A percentile compares a stretch with the other conserved stretches of the same genome.
These are phyloP conservation scores for Ornithoptera alexandrae DNA, from an alignment of 2,888 invertebrate species.

Conservation along the genomic window DNA sequence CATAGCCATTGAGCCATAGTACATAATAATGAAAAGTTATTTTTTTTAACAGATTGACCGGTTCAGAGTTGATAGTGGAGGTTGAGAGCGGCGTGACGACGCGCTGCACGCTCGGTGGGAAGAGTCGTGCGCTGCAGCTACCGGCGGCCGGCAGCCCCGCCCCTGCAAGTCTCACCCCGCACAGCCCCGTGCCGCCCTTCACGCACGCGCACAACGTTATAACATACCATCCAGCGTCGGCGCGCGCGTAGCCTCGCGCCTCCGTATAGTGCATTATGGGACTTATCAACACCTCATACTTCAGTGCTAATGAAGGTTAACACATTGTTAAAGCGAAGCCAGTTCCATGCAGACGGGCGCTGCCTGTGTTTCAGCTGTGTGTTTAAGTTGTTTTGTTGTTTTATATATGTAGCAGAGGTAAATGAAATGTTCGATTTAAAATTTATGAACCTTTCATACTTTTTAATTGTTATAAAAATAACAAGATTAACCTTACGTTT, in stretches of 20 bases:
- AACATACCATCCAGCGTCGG: conserved; percentile 74
- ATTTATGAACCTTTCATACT: too few relatives aligned
- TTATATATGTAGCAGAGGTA: too few relatives aligned
- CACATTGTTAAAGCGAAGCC: too few relatives aligned
- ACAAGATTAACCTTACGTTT: too few relatives aligned
- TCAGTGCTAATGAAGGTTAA: not conserved
- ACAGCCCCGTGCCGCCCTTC: conserved; percentile 54
- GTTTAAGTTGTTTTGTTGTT: too few relatives aligned
- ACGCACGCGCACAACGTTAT: conserved; percentile 77
- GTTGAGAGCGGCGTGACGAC: conserved; percentile 87
- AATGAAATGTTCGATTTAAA: too few relatives aligned
- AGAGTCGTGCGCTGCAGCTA: conserved; percentile 78
- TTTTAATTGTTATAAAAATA: too few relatives aligned
- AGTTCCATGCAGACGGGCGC: too few relatives aligned
- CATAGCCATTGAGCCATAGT: too few relatives aligned
- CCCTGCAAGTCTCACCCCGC: conserved; percentile 30
- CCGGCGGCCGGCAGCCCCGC: conserved; percentile 39
- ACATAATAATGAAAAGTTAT: too few relatives aligned
- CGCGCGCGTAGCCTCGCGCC: conserved; percentile 47
- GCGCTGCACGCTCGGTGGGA: conserved; percentile 91
- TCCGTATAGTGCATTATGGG: not conserved
- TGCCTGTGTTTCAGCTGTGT: too few relatives aligned
- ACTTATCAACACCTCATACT: conserved; percentile 2
- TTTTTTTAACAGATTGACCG: conserved; percentile 78
- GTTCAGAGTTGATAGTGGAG: conserved; percentile 85